Evolutionary conservation across 53 echinoderm and acorn worm species (phyloP).

Genomic region (Echinometra lucunter): DNA sequence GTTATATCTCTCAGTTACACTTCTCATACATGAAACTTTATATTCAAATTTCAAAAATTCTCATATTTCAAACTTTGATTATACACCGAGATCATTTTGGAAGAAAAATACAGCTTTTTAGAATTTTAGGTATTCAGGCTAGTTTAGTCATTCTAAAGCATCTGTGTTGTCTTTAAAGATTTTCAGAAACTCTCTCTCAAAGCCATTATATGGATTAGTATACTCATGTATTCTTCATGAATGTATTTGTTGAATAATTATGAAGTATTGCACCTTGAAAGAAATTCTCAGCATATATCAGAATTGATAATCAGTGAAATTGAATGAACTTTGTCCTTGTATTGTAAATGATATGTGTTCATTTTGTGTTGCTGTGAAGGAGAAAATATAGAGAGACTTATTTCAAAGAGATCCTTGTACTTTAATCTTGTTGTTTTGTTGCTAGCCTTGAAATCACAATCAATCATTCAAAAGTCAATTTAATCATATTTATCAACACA

Average conservation of each 20-base stretch:
- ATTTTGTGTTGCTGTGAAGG: conserved; percentile 14
- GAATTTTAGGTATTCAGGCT: not conserved
- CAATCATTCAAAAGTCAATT: not conserved
- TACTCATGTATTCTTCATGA: not conserved
- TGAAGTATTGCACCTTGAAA: not conserved
- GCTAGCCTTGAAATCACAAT: too few relatives aligned
- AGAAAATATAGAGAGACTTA: conserved; percentile 16
- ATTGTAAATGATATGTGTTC: not conserved
- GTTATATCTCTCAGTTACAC: too few relatives aligned
- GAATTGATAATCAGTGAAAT: not conserved
- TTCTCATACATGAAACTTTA: too few relatives aligned
- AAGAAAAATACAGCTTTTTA: not conserved
- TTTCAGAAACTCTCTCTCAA: not conserved
- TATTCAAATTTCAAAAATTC: too few relatives aligned
- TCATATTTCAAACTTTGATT: not conserved
- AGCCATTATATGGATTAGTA: not conserved
- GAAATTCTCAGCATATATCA: not conserved
- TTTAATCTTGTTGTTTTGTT: not conserved
- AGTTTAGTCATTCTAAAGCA: too few relatives aligned
- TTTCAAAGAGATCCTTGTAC: not conserved
- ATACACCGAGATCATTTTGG: not conserved
- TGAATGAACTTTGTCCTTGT: not conserved
- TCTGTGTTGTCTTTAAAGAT: not conserved
- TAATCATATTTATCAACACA: not conserved
- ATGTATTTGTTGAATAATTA: not conserved